phyloP scores from a whole-genome alignment of 2,113 vertebrate species.

The Anolis sagrei region DNA sequence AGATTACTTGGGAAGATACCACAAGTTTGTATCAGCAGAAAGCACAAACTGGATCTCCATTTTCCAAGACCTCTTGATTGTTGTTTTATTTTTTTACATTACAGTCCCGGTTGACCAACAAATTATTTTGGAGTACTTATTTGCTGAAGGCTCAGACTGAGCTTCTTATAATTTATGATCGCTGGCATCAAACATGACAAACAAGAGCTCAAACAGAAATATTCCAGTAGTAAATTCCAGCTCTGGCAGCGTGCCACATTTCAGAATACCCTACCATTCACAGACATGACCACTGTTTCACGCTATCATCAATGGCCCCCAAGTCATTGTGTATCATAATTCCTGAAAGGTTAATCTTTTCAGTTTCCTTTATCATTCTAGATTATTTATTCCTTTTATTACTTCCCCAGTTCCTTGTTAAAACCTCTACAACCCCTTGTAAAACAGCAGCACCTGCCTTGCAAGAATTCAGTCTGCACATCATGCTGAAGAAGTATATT shows the following conservation, averaged over 20 bases:
- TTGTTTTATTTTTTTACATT: background rate
- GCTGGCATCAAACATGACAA: constrained; percentile 43
- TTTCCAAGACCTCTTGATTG: background rate
- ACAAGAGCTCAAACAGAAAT: constrained; percentile 39
- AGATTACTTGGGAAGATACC: background rate
- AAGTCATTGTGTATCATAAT: background rate
- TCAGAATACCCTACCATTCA: background rate
- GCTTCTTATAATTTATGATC: constrained; percentile 42
- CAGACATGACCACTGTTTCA: background rate
- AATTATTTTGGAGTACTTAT: constrained; percentile 45
- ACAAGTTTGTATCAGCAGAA: background rate
- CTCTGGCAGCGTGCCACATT: constrained; percentile 19
- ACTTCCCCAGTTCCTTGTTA: background rate
- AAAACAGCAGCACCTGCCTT: background rate
- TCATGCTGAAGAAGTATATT: accelerated
- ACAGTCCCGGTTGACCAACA: background rate
- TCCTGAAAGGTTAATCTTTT: constrained; percentile 6
- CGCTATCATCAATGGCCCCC: constrained; percentile 21
- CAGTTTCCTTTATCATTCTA: background rate
- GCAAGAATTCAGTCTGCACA: background rate
- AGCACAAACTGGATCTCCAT: background rate
- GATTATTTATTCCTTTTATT: constrained; percentile 9
- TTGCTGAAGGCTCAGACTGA: constrained; percentile 25
- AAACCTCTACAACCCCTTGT: background rate
- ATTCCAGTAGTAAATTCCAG: background rate